These are phyloP conservation scores for Epinephelus malabaricus DNA, from an alignment of 2,797 vertebrate species.

Conservation along the genomic window DNA sequence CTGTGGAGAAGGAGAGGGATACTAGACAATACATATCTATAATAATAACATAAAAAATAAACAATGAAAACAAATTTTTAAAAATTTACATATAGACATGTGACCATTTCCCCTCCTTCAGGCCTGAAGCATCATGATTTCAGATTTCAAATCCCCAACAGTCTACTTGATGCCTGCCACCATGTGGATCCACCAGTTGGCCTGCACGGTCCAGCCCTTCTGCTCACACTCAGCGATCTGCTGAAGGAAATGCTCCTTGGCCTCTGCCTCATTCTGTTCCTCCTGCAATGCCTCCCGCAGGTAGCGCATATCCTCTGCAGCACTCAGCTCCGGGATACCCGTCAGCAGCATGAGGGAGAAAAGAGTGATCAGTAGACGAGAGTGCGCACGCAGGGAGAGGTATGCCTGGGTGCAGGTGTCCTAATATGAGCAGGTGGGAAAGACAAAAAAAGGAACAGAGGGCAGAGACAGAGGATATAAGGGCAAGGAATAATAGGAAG, in stretches of 20 bases:
- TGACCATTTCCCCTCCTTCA: not conserved
- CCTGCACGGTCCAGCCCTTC: conserved; percentile 85
- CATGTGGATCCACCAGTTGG: conserved; percentile 89
- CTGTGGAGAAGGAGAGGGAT: no score
- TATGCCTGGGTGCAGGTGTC: conserved; percentile 85
- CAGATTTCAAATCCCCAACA: not conserved
- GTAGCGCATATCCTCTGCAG: conserved; percentile 85
- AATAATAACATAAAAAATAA: not conserved
- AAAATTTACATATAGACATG: not conserved
- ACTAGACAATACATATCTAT: no score
- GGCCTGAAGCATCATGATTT: no score
- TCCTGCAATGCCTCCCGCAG: conserved; percentile 84
- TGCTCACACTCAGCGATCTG: conserved; percentile 81
- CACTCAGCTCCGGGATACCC: conserved; percentile 86
- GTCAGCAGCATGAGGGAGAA: conserved; percentile 89
- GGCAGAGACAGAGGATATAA: not conserved
- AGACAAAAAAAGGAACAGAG: not conserved
- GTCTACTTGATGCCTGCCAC: conserved; percentile 82
- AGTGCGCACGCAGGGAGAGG: conserved; percentile 84
- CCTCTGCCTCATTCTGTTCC: conserved; percentile 74
- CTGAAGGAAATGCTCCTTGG: conserved; percentile 83
- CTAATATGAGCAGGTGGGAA: conserved; percentile 50
- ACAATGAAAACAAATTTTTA: not conserved
- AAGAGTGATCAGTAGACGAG: conserved; percentile 84
- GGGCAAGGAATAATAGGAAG: not conserved